These are phyloP conservation scores for Phrynocephalus forsythii DNA, from an alignment of 2,797 vertebrate species.

Conservation along the genomic window DNA sequence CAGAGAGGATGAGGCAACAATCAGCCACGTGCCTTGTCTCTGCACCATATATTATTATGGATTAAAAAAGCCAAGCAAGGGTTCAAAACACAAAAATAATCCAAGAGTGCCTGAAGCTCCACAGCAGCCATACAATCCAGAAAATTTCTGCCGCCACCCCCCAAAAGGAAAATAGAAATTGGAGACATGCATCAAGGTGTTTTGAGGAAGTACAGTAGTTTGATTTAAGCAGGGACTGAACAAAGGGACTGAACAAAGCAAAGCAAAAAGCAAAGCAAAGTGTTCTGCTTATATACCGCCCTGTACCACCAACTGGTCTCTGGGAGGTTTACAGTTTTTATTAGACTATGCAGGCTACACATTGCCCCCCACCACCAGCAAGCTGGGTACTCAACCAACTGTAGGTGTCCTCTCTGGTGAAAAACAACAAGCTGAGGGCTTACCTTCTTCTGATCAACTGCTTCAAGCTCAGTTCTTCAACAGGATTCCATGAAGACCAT, in stretches of 20 bases:
- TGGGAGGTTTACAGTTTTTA: too few species aligned
- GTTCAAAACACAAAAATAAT: conserved; percentile 8
- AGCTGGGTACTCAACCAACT: too few species aligned
- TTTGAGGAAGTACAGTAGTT: too few species aligned
- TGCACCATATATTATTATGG: conserved; percentile 17
- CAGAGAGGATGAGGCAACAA: background rate
- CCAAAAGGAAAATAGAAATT: too few species aligned
- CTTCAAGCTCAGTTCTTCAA: background rate
- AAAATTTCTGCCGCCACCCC: too few species aligned
- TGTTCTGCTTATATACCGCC: too few species aligned
- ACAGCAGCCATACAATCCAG: background rate
- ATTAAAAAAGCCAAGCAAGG: background rate
- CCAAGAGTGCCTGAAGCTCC: background rate
- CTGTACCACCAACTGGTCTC: too few species aligned
- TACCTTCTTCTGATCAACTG: background rate
- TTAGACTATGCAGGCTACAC: too few species aligned
- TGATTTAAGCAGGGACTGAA: too few species aligned
- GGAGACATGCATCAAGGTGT: background rate
- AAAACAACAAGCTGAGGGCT: background rate
- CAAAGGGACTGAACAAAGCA: too few species aligned
- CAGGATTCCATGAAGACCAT: background rate
- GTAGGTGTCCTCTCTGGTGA: background rate
- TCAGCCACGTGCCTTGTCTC: background rate
- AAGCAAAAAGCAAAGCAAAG: too few species aligned
- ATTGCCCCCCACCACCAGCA: too few species aligned